A percentile compares a stretch with the other conserved stretches of the same genome.
Conservation (phyloP, 2,797 vertebrate species). For the Ispidina lecontei region DNA sequence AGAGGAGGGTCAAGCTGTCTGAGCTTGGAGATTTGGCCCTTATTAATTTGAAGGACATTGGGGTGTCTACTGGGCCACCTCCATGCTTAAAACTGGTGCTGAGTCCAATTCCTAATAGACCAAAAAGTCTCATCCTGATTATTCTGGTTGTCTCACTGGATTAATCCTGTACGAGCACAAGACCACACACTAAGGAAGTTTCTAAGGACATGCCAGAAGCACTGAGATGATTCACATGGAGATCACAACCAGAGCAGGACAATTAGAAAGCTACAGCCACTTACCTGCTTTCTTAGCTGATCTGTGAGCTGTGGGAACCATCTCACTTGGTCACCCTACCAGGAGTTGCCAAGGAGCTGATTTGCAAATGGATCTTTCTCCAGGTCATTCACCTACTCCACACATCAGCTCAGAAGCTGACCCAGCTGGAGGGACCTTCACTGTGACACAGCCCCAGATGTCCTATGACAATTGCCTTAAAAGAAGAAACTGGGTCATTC, state of each 20-base stretch:
- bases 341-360: not conserved
- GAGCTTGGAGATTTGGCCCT: not conserved
- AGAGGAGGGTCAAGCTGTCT: not conserved
- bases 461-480: not conserved
- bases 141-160: not conserved
- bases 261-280: not conserved
- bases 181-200: not conserved
- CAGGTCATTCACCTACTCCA: not conserved
- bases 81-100: not conserved
- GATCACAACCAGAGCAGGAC: not conserved
- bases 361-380: not conserved
- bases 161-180: not conserved
- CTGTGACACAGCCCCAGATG: not conserved
- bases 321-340: not conserved
- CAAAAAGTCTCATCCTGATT: not conserved
- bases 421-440: not conserved
- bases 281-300: not conserved
- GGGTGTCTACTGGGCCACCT: not conserved
- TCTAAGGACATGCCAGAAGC: not conserved
- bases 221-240: not conserved
- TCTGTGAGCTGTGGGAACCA: not conserved
- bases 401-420: not conserved
- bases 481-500: constrained; percentile 46
- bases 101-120: not conserved
- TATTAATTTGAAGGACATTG: not conserved